These are phyloP conservation scores for Acanthurus tractus DNA, from an alignment of 2,797 vertebrate species.

Conservation along the genomic window DNA sequence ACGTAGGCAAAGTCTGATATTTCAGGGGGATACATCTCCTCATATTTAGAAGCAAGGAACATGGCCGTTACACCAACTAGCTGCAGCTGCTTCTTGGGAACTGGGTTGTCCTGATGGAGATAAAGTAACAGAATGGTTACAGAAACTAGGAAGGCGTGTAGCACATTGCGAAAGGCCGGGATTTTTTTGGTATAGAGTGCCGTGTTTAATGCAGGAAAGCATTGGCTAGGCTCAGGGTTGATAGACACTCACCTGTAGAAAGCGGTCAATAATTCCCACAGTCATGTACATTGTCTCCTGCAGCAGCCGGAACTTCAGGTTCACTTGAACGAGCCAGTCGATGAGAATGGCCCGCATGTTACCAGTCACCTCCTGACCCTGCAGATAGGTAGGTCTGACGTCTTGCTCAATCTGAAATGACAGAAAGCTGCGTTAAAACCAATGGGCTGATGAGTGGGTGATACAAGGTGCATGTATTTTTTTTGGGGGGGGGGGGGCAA, in stretches of 20 bases:
- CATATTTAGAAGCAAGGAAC: conserved; percentile 89
- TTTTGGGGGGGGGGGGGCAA: too few relatives aligned
- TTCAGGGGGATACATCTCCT: conserved; percentile 89
- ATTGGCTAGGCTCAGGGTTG: accelerated
- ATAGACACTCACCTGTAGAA: conserved; percentile 87
- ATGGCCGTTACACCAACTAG: conserved; percentile 89
- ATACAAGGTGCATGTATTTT: too few relatives aligned
- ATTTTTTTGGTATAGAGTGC: accelerated
- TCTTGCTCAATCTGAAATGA: conserved; percentile 76
- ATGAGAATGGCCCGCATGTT: conserved; percentile 91
- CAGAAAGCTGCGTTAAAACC: not conserved
- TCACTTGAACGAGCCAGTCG: conserved; percentile 93
- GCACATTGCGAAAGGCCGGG: accelerated
- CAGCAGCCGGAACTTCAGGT: conserved; percentile 87
- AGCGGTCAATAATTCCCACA: conserved; percentile 89
- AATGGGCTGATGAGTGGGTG: too few relatives aligned
- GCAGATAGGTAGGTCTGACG: conserved; percentile 83
- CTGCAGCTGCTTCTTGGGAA: conserved; percentile 89
- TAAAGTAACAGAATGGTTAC: not conserved
- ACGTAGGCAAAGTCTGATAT: conserved; percentile 88
- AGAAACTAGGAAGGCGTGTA: not conserved
- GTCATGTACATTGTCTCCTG: conserved; percentile 94
- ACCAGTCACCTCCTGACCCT: conserved; percentile 86
- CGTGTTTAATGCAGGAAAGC: accelerated
- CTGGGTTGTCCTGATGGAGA: conserved; percentile 82